Conservation (phyloP, 2,797 vertebrate genomes). For the Trachops cirrhosus region DNA sequence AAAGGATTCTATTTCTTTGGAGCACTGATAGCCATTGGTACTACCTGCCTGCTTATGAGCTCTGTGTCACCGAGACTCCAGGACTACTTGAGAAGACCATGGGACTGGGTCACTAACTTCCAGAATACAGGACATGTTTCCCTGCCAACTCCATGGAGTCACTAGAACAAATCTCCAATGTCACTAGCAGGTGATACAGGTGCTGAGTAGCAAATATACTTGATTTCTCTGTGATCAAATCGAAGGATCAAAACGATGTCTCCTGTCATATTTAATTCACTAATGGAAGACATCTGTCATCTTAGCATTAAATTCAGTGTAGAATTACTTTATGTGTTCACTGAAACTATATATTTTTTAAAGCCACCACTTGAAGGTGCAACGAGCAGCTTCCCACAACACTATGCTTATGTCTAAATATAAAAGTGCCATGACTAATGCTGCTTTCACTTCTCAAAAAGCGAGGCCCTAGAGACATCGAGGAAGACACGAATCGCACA, state of each 20-base stretch:
- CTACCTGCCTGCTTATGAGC: constrained; percentile 83
- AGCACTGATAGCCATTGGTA: constrained; percentile 76
- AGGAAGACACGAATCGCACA: neutral
- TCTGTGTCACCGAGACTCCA: constrained; percentile 62
- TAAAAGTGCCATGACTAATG: neutral
- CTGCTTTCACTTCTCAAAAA: constrained; percentile 38
- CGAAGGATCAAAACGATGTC: neutral
- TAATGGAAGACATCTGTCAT: neutral
- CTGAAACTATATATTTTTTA: neutral
- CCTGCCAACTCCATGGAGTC: neutral
- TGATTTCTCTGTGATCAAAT: constrained; percentile 4
- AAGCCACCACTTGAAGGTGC: neutral
- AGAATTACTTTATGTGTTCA: neutral
- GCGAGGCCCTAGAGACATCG: neutral
- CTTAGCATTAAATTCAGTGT: neutral
- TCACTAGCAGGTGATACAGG: neutral
- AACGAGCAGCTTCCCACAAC: neutral
- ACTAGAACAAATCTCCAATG: neutral
- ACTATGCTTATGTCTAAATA: neutral
- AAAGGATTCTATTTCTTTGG: constrained; percentile 84
- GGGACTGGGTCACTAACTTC: constrained; percentile 79
- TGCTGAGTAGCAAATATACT: neutral
- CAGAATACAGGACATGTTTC: constrained; percentile 31
- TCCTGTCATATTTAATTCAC: neutral
- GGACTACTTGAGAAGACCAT: constrained; percentile 77